Evolutionary conservation across 2,113 vertebrate species (phyloP).

Genomic region (Vireo altiloquus): DNA sequence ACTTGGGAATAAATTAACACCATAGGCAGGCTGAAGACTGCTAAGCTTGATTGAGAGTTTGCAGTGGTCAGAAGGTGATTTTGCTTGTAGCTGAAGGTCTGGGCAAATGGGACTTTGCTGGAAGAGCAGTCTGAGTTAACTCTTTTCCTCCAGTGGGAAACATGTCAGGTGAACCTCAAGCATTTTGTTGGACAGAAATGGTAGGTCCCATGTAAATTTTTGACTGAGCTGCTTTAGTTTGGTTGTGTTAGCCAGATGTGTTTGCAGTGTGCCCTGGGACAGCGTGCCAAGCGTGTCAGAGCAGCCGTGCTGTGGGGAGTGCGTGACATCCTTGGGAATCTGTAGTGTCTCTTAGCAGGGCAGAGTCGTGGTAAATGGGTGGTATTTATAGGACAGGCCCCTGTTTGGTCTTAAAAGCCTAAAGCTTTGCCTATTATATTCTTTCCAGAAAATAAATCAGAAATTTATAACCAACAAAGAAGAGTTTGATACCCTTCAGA

Average conservation of each 20-base stretch:
- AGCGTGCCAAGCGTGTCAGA: accelerated
- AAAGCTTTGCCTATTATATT: background rate
- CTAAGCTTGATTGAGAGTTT: background rate
- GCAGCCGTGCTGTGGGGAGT: accelerated
- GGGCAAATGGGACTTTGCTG: background rate
- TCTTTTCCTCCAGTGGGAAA: background rate
- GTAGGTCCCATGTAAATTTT: background rate
- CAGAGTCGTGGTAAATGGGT: background rate
- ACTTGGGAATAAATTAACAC: background rate
- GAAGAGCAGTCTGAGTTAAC: background rate
- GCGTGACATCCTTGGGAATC: background rate
- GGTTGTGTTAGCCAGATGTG: background rate
- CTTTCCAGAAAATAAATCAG: conserved; percentile 90
- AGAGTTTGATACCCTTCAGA: conserved; percentile 90
- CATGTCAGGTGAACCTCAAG: background rate
- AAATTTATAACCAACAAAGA: conserved; percentile 88
- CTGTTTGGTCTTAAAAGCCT: background rate
- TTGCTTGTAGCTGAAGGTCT: background rate
- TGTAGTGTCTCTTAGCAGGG: background rate
- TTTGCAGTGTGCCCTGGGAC: background rate
- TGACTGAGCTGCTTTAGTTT: background rate
- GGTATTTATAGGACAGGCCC: background rate
- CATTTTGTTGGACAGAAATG: background rate
- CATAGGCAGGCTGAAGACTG: background rate
- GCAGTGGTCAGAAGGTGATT: background rate